phyloP scores from a whole-genome alignment of 2,113 vertebrate species.

The Platichthys flesus region DNA sequence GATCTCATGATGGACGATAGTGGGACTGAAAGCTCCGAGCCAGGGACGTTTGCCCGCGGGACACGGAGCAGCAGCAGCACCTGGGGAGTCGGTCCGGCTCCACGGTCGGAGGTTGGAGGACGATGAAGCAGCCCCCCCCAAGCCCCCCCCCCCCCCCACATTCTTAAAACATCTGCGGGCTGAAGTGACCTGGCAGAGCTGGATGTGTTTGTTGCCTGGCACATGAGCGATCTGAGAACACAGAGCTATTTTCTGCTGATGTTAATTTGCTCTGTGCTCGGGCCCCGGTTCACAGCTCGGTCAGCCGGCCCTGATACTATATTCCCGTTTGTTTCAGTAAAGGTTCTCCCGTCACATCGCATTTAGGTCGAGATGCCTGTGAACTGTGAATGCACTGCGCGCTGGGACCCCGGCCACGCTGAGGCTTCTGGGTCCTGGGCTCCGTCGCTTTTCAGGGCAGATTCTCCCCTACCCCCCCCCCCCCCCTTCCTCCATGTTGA shows the following conservation, averaged over 20 bases:
- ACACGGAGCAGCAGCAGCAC: conserved; percentile 36
- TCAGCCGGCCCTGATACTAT: conserved; percentile 94
- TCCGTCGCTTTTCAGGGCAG: background rate
- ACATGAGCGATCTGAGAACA: conserved; percentile 78
- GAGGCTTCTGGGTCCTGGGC: conserved; percentile 58
- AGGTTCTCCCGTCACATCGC: conserved; percentile 87
- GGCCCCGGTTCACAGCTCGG: conserved; percentile 88
- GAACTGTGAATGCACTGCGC: conserved; percentile 88
- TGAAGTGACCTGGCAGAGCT: conserved; percentile 79
- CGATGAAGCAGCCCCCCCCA: conserved; percentile 4
- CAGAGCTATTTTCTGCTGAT: conserved; percentile 83
- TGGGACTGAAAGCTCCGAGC: conserved; percentile 36
- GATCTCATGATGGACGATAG: conserved; percentile 63
- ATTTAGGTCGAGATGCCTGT: conserved; percentile 83
- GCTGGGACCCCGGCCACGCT: conserved; percentile 59
- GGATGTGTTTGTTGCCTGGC: conserved; percentile 73
- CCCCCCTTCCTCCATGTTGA: background rate
- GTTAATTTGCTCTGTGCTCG: conserved; percentile 93
- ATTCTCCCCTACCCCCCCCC: too few relatives aligned
- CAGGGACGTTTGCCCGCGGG: conserved; percentile 44
- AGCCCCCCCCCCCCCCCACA: background rate
- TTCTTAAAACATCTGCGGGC: conserved; percentile 53
- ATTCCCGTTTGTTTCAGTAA: conserved; percentile 89
- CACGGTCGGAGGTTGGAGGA: conserved; percentile 48
- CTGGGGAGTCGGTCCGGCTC: conserved; percentile 44